These are phyloP conservation scores for Drosophila saltans DNA, from an alignment of 1,140 invertebrate genomes.

Conservation along the genomic window DNA sequence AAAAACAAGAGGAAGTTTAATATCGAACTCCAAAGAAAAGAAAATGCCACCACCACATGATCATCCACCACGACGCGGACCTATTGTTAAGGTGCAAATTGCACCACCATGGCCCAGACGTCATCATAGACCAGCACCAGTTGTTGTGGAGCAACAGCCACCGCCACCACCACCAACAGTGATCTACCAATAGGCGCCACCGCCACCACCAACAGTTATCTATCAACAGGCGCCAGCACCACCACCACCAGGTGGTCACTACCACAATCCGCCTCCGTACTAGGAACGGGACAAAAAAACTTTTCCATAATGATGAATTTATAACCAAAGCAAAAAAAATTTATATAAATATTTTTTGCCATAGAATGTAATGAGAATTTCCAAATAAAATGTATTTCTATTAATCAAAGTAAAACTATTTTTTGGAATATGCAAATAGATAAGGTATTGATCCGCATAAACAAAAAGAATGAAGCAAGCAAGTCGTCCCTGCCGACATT, in stretches of 20 bases:
- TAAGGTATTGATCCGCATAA: conserved; percentile 2
- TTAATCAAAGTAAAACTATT: background rate
- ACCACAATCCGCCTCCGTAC: conserved; percentile 60
- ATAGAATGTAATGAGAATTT: conserved; percentile 1
- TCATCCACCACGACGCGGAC: conserved; percentile 67
- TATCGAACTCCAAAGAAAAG: background rate
- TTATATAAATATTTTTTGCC: conserved; percentile 22
- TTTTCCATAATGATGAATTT: background rate
- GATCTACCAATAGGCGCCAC: conserved; percentile 56
- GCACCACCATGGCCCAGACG: conserved; percentile 68
- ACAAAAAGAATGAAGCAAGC: too few relatives aligned
- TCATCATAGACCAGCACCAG: conserved; percentile 54
- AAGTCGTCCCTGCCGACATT: too few relatives aligned
- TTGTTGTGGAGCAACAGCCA: conserved; percentile 63
- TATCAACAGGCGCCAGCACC: conserved; percentile 44
- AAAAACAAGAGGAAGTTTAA: background rate
- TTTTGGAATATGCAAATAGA: background rate
- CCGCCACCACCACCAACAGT: conserved; percentile 53
- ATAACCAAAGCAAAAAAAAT: conserved; percentile 1
- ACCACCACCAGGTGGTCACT: conserved; percentile 50
- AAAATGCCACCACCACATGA: conserved; percentile 64
- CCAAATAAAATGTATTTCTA: conserved; percentile 1
- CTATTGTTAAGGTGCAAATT: conserved; percentile 69
- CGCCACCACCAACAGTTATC: conserved; percentile 39
- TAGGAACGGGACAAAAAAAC: background rate